Percentiles rank a stretch among this genome's conserved stretches.
Conservation (phyloP, 2,888 invertebrate species). For the Tillus elongatus region DNA sequence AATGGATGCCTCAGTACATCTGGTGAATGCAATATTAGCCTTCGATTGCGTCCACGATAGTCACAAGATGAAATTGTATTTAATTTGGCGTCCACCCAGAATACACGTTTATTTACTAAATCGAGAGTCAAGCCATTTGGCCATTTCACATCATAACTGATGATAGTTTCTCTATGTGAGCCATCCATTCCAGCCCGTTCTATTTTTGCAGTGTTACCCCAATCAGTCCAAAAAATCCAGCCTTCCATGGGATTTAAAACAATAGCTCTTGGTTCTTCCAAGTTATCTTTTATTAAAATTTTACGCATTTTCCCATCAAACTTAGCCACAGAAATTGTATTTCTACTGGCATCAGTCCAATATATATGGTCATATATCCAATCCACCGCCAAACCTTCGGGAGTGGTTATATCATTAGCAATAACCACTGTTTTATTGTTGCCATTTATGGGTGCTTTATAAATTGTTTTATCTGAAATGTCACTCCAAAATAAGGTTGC, state of each 20-base stretch:
- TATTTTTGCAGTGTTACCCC: slow-evolving; percentile 88
- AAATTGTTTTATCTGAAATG: slow-evolving; percentile 82
- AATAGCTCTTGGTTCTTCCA: slow-evolving; percentile 91
- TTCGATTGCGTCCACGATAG: slow-evolving; percentile 73
- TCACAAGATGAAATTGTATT: slow-evolving; percentile 83
- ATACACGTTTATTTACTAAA: slow-evolving; percentile 77
- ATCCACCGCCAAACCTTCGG: slow-evolving; percentile 96
- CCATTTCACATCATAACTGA: slow-evolving; percentile 85
- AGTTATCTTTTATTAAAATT: slow-evolving; percentile 69
- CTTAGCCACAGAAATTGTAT: slow-evolving; percentile 85
- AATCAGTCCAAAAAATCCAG: slow-evolving; percentile 98
- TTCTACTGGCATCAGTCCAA: slow-evolving; percentile 91
- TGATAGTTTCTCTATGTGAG: slow-evolving; percentile 74
- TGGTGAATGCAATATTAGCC: slow-evolving; percentile 69
- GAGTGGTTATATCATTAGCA: slow-evolving; percentile 73
- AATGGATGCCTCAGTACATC: slow-evolving; percentile 85
- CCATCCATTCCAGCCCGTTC: slow-evolving; percentile 97
- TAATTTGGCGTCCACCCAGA: slow-evolving; percentile 95
- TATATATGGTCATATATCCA: slow-evolving; percentile 98
- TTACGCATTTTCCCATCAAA: slow-evolving; percentile 87
- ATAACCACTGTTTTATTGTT: slow-evolving; percentile 76
- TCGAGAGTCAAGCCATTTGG: slow-evolving; percentile 94
- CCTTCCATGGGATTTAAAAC: slow-evolving; percentile 88
- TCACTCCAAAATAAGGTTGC: slow-evolving; percentile 98
- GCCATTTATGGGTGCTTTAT: slow-evolving; percentile 88